These are phyloP conservation scores for Ophraella communa DNA, from an alignment of 2,888 invertebrate genomes.

Conservation along the genomic window DNA sequence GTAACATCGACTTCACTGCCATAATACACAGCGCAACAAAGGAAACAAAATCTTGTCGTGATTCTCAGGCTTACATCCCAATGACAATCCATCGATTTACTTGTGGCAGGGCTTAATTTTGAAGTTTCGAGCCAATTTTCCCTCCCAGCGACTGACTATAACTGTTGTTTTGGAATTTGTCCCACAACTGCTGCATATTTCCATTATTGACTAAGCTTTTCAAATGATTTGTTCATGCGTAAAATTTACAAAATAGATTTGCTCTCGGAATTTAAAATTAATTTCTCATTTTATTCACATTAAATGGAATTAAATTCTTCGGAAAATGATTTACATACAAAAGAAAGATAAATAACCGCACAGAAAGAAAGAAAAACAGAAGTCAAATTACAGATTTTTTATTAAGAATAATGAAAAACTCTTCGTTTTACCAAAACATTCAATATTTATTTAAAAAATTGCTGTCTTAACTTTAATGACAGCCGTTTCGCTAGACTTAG, in stretches of 20 bases:
- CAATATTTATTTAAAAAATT: too few species aligned
- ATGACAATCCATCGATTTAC: constrained; percentile 55
- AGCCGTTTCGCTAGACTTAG: too few species aligned
- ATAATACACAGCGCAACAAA: constrained; percentile 33
- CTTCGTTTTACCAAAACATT: too few species aligned
- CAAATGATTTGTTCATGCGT: not conserved
- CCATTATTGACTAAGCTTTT: not conserved
- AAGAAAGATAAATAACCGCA: too few species aligned
- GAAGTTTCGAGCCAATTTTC: constrained; percentile 43
- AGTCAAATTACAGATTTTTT: too few species aligned
- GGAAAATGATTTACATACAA: too few species aligned
- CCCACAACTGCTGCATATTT: not conserved
- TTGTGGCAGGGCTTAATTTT: constrained; percentile 49
- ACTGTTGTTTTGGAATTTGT: constrained; percentile 7
- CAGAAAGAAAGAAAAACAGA: too few species aligned
- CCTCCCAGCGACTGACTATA: constrained; percentile 38
- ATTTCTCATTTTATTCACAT: not conserved
- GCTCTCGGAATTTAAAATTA: not conserved
- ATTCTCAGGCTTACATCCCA: constrained; percentile 49
- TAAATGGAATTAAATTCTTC: too few species aligned
- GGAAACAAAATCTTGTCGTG: constrained; percentile 38
- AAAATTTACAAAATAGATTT: not conserved
- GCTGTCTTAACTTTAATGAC: too few species aligned
- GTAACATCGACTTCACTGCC: not conserved
- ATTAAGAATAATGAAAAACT: too few species aligned